Conservation (phyloP, 2,113 vertebrate species). For the Ctenodactylus gundi region DNA sequence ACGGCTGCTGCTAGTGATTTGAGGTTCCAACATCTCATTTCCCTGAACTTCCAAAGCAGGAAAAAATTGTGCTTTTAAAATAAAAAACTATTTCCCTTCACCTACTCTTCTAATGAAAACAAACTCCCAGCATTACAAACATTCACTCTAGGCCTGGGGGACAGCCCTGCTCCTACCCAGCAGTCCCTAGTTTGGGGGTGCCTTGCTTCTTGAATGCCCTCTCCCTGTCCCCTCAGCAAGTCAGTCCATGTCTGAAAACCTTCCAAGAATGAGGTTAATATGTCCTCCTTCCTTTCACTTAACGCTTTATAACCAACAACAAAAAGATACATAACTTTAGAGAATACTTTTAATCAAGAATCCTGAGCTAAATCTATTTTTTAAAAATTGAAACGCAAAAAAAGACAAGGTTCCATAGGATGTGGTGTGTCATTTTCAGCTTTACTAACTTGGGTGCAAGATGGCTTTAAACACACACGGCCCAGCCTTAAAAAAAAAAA, state of each 20-base stretch:
- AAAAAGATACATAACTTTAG: conserved; percentile 18
- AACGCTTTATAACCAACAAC: neutral
- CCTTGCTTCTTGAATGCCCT: neutral
- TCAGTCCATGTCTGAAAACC: neutral
- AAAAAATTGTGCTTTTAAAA: conserved; percentile 82
- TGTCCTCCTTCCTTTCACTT: neutral
- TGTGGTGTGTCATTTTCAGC: neutral
- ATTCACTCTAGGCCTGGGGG: conserved; percentile 19
- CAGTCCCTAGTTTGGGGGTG: neutral
- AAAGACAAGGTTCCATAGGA: neutral
- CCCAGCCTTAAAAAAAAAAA: conserved; percentile 63
- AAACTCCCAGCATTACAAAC: conserved; percentile 49
- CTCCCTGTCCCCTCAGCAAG: neutral
- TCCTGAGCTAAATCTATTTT: conserved; percentile 42
- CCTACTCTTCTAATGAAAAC: conserved; percentile 59
- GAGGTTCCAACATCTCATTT: conserved; percentile 68
- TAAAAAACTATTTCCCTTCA: conserved; percentile 64
- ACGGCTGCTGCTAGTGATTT: neutral
- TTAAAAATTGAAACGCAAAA: conserved; percentile 27
- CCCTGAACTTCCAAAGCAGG: conserved; percentile 86
- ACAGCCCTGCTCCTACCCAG: neutral
- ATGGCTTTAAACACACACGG: conserved; percentile 49
- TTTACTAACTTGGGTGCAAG: conserved; percentile 71
- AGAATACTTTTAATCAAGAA: conserved; percentile 30
- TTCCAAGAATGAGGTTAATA: neutral